Percentiles rank a stretch among this genome's conserved stretches.
Evolutionary conservation across 2,797 vertebrate genomes (phyloP).

Genomic region (Acipenser transmontanus): DNA sequence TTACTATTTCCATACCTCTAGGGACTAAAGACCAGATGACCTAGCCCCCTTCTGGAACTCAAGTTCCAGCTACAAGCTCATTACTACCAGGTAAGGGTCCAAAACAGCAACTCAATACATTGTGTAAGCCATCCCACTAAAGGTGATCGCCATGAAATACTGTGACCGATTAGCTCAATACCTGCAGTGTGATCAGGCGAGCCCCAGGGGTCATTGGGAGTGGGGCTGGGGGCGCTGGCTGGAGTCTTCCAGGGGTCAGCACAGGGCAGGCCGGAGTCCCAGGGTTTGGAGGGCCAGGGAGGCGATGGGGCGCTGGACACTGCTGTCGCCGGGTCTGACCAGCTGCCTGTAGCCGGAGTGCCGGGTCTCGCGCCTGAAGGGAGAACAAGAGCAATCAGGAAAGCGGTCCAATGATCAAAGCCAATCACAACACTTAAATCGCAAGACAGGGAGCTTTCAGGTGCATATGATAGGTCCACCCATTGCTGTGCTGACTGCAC

Average conservation of each 20-base stretch:
- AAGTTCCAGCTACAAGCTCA: too few relatives aligned
- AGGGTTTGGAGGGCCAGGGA: conserved; percentile 43
- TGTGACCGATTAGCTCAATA: conserved; percentile 34
- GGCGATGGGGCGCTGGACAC: conserved; percentile 39
- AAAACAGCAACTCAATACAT: neutral
- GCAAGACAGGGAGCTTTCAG: neutral
- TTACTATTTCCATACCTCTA: neutral
- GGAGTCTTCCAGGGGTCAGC: conserved; percentile 49
- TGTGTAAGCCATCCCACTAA: neutral
- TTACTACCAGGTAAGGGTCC: too few relatives aligned
- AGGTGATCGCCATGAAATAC: neutral
- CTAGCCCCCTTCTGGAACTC: neutral
- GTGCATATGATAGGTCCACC: neutral
- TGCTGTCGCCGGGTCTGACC: neutral
- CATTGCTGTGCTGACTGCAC: too few relatives aligned
- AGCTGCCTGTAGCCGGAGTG: conserved; percentile 43
- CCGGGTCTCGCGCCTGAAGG: conserved; percentile 42
- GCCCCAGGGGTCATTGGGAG: conserved; percentile 44
- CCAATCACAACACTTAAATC: too few relatives aligned
- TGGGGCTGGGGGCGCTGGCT: conserved; percentile 31
- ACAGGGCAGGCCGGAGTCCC: conserved; percentile 39
- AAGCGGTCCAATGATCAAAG: too few relatives aligned
- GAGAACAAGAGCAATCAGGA: neutral
- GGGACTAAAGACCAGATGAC: neutral
- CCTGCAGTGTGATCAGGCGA: conserved; percentile 24